Percentiles rank a stretch among this genome's conserved stretches.
These are phyloP conservation scores for Venustoraphidia nigricollis DNA, from an alignment of 2,888 invertebrate species.

Conservation along the genomic window DNA sequence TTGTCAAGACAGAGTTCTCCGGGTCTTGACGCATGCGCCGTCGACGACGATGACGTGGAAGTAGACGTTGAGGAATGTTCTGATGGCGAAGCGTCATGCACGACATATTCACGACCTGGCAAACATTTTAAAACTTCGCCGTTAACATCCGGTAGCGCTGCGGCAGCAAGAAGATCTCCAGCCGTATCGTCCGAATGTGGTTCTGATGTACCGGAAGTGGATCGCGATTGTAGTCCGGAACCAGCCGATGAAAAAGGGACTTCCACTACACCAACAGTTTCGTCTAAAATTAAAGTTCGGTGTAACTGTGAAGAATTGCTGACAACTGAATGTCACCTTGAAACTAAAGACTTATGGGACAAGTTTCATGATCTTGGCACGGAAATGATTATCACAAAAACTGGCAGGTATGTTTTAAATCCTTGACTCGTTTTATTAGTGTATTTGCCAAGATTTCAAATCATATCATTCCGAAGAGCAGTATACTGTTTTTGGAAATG, in stretches of 20 bases:
- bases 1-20: constrained; percentile 26
- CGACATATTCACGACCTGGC: not conserved
- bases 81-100: constrained; percentile 30
- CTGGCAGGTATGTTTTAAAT: constrained; percentile 47
- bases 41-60: constrained; percentile 34
- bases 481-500: no score
- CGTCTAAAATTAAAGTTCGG: constrained; percentile 25
- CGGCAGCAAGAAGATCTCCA: not conserved
- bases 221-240: constrained; percentile 3
- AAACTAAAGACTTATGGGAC: constrained; percentile 70
- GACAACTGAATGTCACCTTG: constrained; percentile 54
- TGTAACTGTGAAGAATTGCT: constrained; percentile 50
- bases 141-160: not conserved
- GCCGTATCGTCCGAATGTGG: constrained; percentile 2
- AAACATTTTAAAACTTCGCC: not conserved
- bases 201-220: constrained; percentile 1
- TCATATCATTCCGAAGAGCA: not conserved
- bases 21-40: constrained; percentile 27
- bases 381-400: constrained; percentile 77
- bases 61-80: constrained; percentile 44
- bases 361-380: constrained; percentile 65
- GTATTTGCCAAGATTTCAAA: no score
- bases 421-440: constrained; percentile 10
- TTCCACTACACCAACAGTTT: not conserved
- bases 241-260: not conserved